Evolutionary conservation across 2,797 vertebrate species (phyloP), one percentile per base, ranked within the genome.

Genomic region (Sebastes melanostomus): DNA sequence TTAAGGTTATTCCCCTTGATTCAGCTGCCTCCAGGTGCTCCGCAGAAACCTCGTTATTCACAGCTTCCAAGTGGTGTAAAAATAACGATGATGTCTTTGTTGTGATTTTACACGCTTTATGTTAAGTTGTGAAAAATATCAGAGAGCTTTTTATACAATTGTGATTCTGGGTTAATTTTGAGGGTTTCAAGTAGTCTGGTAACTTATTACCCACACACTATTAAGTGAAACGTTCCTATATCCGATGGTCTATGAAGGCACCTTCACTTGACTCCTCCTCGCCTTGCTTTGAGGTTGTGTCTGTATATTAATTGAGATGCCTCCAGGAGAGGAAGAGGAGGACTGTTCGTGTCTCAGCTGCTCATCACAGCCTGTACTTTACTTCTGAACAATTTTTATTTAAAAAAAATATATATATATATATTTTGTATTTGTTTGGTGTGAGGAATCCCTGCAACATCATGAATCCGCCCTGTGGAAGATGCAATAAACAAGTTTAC

Each of bases 401-500:
- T 18, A 4, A 50, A 50, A 50, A 20, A 46, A 13, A 29, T 27
- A 29, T 0, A 38, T 6, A 42, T 16, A 42, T 42, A 16, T 11
- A 13, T 66, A 24, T 22, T 50, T 3, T 29, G 1, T 32, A 18
- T 61, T 65, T 11, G 18, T 61, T 24, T 7, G 12, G 27, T 46
- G 42, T 34, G 62, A 82, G 54, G 32, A 69, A 3, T 36, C 24
- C 10, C 42, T 25, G 27, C 66, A 66, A 54, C 90, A 89, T 54
- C 89, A 99, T 99, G 98, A 99, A 99, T 86, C 98, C 98, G 27
- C 95, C 95, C 62, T 99, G 98, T 90, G 96, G 97, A 86, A 97
- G 98, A 94, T 99, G 98, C 94, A 94, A 95, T 68, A 98, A 98
- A 92, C 96, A 97, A 88, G 98, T 99, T 55, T 99, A 99, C 22